Percentiles rank a stretch among this genome's conserved stretches.
phyloP scores from a whole-genome alignment of 2,888 invertebrate genomes.

The Macropis europaea region DNA sequence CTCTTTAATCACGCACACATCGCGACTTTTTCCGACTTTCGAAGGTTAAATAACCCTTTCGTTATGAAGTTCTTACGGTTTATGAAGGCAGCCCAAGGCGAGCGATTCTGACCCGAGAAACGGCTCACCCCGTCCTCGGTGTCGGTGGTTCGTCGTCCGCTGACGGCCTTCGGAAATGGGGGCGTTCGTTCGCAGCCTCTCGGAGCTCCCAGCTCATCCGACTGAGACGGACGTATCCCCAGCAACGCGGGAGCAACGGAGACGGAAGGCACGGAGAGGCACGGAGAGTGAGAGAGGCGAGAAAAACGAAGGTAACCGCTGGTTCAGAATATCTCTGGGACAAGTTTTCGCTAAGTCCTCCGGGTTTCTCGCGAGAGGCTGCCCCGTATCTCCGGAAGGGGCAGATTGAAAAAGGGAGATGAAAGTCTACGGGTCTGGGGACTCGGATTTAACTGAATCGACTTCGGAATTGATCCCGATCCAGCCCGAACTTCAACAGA shows the following conservation, averaged over 20 bases:
- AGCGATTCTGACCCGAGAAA: slow-evolving; percentile 39
- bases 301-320: slow-evolving; percentile 36
- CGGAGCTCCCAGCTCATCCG: slow-evolving; percentile 34
- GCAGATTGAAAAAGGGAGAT: background rate
- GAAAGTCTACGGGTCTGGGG: slow-evolving; percentile 13
- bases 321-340: slow-evolving; percentile 19
- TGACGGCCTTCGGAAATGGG: slow-evolving; percentile 72
- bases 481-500: background rate
- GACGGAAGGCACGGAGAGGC: background rate
- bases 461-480: slow-evolving; percentile 15
- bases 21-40: no score
- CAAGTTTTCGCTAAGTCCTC: slow-evolving; percentile 27
- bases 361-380: slow-evolving; percentile 7
- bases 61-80: slow-evolving; percentile 7
- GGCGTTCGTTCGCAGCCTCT: slow-evolving; percentile 65
- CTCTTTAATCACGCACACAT: no score
- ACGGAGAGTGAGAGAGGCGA: background rate
- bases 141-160: slow-evolving; percentile 72
- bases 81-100: slow-evolving; percentile 46
- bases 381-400: background rate
- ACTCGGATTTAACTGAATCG: slow-evolving; percentile 5
- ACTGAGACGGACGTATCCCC: slow-evolving; percentile 19
- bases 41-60: background rate
- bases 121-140: slow-evolving; percentile 74
- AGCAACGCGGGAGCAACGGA: background rate